phyloP scores from a whole-genome alignment of 2,888 invertebrate species.

The Euphydryas editha region DNA sequence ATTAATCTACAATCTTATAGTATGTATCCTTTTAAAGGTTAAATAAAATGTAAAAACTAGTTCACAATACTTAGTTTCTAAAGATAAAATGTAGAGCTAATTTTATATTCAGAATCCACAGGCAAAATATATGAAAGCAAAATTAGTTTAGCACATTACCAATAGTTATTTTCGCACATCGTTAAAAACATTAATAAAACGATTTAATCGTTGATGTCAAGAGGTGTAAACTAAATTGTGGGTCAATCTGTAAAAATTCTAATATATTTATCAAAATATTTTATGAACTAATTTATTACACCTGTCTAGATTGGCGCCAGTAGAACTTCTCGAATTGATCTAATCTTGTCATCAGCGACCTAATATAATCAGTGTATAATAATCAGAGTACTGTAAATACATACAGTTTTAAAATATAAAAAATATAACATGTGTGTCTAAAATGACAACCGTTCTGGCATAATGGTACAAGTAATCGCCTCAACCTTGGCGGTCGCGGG shows the following conservation, averaged over 20 bases:
- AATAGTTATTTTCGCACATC: constrained; percentile 10
- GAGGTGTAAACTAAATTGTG: constrained; percentile 45
- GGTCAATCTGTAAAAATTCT: constrained; percentile 24
- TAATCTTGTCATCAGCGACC: constrained; percentile 16
- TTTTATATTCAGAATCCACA: not conserved
- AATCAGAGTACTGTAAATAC: not conserved
- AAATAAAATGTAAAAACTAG: not conserved
- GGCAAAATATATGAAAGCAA: not conserved
- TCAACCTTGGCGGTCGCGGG: too few relatives aligned
- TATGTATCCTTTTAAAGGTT: too few relatives aligned
- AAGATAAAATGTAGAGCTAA: not conserved
- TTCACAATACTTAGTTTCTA: not conserved
- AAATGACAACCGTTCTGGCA: too few relatives aligned
- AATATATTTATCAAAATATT: constrained; percentile 22
- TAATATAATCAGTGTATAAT: not conserved
- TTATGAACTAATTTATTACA: constrained; percentile 24
- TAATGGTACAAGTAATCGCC: too few relatives aligned
- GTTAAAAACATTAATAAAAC: constrained; percentile 40
- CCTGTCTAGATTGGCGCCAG: constrained; percentile 39
- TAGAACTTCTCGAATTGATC: constrained; percentile 10
- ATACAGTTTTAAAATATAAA: not conserved
- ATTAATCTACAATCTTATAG: too few relatives aligned
- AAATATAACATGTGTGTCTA: too few relatives aligned
- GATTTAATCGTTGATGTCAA: constrained; percentile 46
- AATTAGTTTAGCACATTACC: constrained; percentile 5